phyloP scores from a whole-genome alignment of 2,113 vertebrate species.

The Ictidomys tridecemlineatus region DNA sequence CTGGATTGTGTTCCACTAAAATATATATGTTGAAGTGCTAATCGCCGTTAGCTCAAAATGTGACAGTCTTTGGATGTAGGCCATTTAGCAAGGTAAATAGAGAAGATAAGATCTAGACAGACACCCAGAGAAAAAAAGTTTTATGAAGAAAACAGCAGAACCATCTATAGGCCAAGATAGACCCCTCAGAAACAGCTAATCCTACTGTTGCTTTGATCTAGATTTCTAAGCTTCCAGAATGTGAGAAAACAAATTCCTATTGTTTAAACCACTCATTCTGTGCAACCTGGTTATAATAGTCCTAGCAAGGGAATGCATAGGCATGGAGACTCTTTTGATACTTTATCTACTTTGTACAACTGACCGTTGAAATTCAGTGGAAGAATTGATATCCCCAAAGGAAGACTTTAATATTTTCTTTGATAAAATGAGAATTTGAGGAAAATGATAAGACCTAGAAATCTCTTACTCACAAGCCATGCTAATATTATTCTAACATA shows the following conservation, averaged over 20 bases:
- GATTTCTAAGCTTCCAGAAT: neutral
- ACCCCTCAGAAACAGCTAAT: neutral
- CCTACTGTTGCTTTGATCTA: neutral
- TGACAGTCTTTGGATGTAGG: neutral
- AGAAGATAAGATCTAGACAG: neutral
- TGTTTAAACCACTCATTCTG: neutral
- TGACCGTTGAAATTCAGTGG: neutral
- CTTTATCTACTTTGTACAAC: neutral
- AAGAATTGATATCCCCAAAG: neutral
- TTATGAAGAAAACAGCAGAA: neutral
- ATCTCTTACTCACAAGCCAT: neutral
- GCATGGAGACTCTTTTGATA: neutral
- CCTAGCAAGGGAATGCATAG: neutral
- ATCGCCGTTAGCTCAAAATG: neutral
- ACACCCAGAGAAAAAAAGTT: neutral
- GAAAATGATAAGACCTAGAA: neutral
- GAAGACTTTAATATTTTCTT: constrained; percentile 8
- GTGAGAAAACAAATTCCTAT: neutral
- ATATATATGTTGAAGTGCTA: neutral
- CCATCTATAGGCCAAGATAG: neutral
- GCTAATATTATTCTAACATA: neutral
- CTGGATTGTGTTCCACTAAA: neutral
- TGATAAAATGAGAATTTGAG: neutral
- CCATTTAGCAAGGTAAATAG: neutral
- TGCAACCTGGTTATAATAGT: neutral